Percentiles rank a stretch among this genome's conserved stretches.
Evolutionary conservation across 2,888 invertebrate species (phyloP).

Genomic region (Drosophila neonasuta): DNA sequence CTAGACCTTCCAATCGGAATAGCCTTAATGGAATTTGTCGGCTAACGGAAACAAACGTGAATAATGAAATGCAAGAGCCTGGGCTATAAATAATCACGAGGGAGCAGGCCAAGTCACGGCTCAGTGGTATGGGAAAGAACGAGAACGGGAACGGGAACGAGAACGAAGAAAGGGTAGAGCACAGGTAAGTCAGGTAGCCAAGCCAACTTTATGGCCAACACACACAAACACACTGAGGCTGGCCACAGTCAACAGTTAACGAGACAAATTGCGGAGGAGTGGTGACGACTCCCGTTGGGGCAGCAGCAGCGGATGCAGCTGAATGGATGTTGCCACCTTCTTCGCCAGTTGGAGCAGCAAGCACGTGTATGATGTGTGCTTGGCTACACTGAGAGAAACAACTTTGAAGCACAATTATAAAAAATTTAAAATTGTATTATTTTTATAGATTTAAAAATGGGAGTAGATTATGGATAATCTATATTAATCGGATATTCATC

Average conservation of each 20-base stretch:
- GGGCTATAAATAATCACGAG: slow-evolving; percentile 57
- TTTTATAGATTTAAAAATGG: too few species aligned
- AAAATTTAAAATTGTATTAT: too few species aligned
- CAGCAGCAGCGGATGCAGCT: slow-evolving; percentile 44
- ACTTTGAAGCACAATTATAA: too few species aligned
- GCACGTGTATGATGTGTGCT: slow-evolving; percentile 59
- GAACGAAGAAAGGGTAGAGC: slow-evolving; percentile 23
- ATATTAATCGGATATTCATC: too few species aligned
- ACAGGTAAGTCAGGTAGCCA: slow-evolving; percentile 44
- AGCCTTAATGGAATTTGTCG: slow-evolving; percentile 40
- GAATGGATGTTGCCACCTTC: slow-evolving; percentile 24
- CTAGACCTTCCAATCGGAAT: slow-evolving; percentile 8
- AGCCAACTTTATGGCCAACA: slow-evolving; percentile 27
- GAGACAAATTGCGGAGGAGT: slow-evolving; percentile 36
- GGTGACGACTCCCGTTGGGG: slow-evolving; percentile 10
- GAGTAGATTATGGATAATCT: too few species aligned
- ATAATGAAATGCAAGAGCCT: slow-evolving; percentile 67
- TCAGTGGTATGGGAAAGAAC: slow-evolving; percentile 55
- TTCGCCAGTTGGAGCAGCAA: not conserved
- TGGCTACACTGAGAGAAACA: not conserved
- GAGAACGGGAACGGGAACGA: slow-evolving; percentile 18
- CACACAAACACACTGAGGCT: not conserved
- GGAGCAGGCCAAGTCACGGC: slow-evolving; percentile 52
- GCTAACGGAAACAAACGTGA: slow-evolving; percentile 70
- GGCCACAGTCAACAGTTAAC: slow-evolving; percentile 22